Conservation (phyloP, 2,888 invertebrate species). For the Morpho achilles region DNA sequence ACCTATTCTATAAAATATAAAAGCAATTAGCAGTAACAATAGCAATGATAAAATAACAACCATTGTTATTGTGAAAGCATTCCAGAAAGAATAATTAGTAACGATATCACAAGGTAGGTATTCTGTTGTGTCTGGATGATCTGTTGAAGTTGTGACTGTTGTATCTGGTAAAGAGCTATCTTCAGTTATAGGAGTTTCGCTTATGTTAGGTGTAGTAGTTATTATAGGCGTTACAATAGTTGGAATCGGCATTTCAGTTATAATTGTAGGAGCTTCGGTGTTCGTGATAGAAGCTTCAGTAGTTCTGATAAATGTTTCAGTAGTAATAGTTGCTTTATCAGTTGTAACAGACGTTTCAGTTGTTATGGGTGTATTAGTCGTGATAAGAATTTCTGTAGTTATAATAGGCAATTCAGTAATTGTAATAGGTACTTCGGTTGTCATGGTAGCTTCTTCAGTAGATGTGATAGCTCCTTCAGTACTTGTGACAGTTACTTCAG, state of each 20-base stretch:
- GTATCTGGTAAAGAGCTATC: constrained; percentile 7
- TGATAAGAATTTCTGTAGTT: neutral
- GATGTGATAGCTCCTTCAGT: neutral
- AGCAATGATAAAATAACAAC: constrained; percentile 30
- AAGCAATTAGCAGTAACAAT: constrained; percentile 30
- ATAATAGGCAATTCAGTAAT: neutral
- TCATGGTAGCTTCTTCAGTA: neutral
- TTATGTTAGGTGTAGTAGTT: constrained; percentile 8
- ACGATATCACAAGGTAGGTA: neutral
- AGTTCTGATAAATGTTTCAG: neutral
- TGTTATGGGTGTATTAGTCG: constrained; percentile 8
- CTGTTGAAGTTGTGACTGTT: neutral
- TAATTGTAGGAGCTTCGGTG: constrained; percentile 5
- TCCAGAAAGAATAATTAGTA: constrained; percentile 36
- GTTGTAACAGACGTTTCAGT: neutral
- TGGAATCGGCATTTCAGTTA: neutral
- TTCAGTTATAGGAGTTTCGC: constrained; percentile 15
- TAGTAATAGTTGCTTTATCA: neutral
- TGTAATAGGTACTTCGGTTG: neutral
- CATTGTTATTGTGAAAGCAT: constrained; percentile 36
- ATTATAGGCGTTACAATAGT: constrained; percentile 10
- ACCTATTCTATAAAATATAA: constrained; percentile 38
- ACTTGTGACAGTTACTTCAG: neutral
- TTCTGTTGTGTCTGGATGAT: constrained; percentile 10
- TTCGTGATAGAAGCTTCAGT: neutral